phyloP scores from a whole-genome alignment of 2,888 invertebrate genomes.

The Frankliniella intonsa region DNA sequence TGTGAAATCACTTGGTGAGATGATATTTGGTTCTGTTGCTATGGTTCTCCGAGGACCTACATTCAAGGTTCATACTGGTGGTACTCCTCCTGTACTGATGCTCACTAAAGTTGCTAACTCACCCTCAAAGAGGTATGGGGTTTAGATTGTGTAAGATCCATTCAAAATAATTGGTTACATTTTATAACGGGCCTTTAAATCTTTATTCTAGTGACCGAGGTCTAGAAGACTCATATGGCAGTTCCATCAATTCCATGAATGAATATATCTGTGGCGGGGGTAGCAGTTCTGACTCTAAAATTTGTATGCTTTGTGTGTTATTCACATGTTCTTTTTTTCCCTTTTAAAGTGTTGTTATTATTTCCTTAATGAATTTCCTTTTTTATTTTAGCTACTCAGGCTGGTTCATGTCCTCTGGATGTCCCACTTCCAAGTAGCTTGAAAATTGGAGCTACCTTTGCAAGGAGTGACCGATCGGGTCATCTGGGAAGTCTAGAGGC shows the following conservation, averaged over 20 bases:
- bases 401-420: conserved; percentile 35
- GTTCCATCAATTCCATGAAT: conserved; percentile 39
- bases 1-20: conserved; percentile 74
- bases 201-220: conserved; percentile 37
- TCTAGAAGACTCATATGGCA: conserved; percentile 39
- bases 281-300: conserved; percentile 33
- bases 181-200: neutral
- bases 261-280: conserved; percentile 35
- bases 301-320: neutral
- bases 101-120: conserved; percentile 45
- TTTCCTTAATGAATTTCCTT: neutral
- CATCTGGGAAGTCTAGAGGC: conserved; percentile 35
- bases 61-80: conserved; percentile 74
- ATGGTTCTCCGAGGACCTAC: conserved; percentile 83
- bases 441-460: neutral
- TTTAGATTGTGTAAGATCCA: neutral
- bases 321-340: neutral
- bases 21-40: conserved; percentile 87
- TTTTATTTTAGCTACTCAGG: neutral
- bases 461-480: conserved; percentile 29
- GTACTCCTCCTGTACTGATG: conserved; percentile 47
- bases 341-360: neutral
- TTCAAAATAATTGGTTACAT: neutral
- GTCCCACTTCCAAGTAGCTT: conserved; percentile 31
- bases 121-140: neutral